A percentile compares a stretch with the other conserved stretches of the same genome.
Conservation (phyloP, 2,113 vertebrate genomes). For the Pavo muticus region DNA sequence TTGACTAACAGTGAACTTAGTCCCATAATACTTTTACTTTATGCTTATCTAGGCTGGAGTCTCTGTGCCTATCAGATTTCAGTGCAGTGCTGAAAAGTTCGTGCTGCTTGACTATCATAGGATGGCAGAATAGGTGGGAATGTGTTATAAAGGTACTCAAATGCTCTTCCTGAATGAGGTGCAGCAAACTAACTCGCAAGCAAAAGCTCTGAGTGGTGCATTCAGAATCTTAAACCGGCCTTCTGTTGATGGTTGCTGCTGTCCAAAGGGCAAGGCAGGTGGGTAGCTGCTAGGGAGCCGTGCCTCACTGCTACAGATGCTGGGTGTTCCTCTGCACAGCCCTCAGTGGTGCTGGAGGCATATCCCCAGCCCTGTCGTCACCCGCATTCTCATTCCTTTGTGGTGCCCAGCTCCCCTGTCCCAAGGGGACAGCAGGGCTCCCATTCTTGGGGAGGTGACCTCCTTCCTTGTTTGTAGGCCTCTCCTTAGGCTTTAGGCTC, state of each 20-base stretch:
- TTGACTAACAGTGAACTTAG: not conserved
- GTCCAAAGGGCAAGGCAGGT: not conserved
- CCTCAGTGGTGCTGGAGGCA: not conserved
- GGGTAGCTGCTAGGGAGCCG: not conserved
- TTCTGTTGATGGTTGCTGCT: not conserved
- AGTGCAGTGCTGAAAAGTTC: not conserved
- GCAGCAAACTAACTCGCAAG: accelerated
- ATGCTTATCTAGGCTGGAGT: not conserved
- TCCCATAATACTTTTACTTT: not conserved
- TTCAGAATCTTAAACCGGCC: not conserved
- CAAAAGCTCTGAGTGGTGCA: not conserved
- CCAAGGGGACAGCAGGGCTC: not conserved
- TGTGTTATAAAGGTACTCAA: not conserved
- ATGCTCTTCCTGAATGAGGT: not conserved
- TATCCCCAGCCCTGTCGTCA: not conserved
- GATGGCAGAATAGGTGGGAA: not conserved
- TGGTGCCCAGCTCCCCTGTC: not conserved
- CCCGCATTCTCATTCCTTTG: too few relatives aligned
- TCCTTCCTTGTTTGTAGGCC: not conserved
- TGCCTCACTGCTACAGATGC: accelerated
- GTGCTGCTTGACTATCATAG: too few relatives aligned
- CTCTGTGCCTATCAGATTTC: not conserved
- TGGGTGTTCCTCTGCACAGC: not conserved
- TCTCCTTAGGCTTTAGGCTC: not conserved
- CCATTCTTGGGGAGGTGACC: not conserved